Conservation (phyloP, 2,888 invertebrate genomes). For the Tenthredo mesomela region DNA sequence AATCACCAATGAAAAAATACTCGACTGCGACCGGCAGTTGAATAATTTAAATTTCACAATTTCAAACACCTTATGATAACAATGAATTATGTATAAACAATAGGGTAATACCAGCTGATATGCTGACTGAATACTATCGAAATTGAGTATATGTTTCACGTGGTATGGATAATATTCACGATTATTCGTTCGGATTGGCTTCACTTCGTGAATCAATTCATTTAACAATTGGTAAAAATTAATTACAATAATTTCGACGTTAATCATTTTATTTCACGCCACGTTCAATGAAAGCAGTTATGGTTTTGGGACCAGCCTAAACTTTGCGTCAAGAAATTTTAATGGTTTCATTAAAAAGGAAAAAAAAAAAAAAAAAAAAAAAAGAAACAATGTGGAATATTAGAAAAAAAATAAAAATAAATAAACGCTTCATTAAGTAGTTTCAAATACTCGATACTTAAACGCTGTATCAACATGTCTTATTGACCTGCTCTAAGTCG, state of each 20-base stretch:
- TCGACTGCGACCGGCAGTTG: background rate
- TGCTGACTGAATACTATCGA: slow-evolving; percentile 3
- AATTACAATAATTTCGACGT: background rate
- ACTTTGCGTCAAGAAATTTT: background rate
- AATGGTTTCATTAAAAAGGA: background rate
- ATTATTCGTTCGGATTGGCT: background rate
- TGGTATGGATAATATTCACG: background rate
- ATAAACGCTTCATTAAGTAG: background rate
- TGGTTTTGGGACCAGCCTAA: slow-evolving; percentile 4
- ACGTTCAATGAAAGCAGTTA: background rate
- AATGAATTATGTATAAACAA: slow-evolving; percentile 28
- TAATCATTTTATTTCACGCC: background rate
- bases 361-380: background rate
- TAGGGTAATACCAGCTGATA: background rate
- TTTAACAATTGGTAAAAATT: background rate
- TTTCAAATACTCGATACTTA: background rate
- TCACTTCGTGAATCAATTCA: background rate
- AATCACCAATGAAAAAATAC: slow-evolving; percentile 22
- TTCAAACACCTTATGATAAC: background rate
- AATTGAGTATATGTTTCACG: slow-evolving; percentile 1
- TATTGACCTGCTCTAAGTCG: background rate
- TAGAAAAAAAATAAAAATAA: background rate
- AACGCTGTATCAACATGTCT: background rate
- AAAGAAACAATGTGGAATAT: no score
- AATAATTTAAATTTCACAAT: slow-evolving; percentile 16